Evolutionary conservation across 2,797 vertebrate genomes (phyloP), one percentile per base, ranked within the genome.

Genomic region (Urophycis tenuis): DNA sequence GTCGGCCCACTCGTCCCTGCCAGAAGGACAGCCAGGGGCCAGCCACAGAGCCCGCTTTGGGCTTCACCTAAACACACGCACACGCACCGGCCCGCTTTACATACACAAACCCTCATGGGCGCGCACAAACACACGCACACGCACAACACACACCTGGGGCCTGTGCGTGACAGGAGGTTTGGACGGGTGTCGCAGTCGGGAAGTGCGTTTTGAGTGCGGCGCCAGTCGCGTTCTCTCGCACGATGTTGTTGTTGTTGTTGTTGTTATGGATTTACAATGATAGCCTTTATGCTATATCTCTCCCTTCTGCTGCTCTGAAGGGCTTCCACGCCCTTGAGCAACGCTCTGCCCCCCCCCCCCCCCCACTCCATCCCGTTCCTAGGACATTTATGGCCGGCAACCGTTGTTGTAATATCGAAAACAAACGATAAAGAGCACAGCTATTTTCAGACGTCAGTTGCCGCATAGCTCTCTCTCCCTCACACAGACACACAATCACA

Each of bases 381-480:
- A 25, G 29, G 60, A 67, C 60, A 67, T 67, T 67, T 67, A 25
- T 25, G 25, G 39, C 17, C 39, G 29, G 25, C n/a, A 67, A 67
- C 60, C 29, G 25, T 67, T 5, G 60, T 67, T 60, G 9, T 9
- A 67, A 12, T 67, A 8, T 67, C 29, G 60, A 67, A 67, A 67
- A 67, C 60, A 67, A 29, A 10, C 60, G 60, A 67, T 29, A 67
- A 67, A 67, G 53, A 60, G 10, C 60, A 6, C 3, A 11, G n/a
- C 60, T 67, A 67, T 67, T 67, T 67, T 67, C 60, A 67, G 60
- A 29, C 14, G 60, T 12, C 60, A 67, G 60, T 67, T 67, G 60
- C n/a, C 60, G 60, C 60, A 67, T 67, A 67, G n/a, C 25, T 29
- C 53, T 19, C 53, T 8, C 53, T 25, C 53, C 5, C n/a, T 3